phyloP scores from a whole-genome alignment of 2,797 vertebrate genomes.

The Leptodactylus fallax region DNA sequence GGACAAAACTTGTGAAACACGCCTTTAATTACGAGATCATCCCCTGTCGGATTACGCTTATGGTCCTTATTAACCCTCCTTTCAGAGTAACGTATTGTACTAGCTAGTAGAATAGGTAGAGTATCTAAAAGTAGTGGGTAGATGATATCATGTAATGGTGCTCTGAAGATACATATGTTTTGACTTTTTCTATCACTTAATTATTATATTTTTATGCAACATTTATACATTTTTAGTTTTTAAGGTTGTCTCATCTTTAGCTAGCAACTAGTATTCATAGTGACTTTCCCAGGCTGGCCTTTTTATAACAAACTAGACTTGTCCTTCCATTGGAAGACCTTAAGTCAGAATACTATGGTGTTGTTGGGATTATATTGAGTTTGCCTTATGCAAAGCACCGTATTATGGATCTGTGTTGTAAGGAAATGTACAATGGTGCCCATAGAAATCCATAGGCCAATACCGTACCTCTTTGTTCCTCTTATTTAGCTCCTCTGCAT shows the following conservation, averaged over 20 bases:
- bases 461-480: background rate
- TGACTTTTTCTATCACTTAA: background rate
- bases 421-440: background rate
- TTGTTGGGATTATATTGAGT: background rate
- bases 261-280: background rate
- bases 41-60: background rate
- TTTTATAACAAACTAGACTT: background rate
- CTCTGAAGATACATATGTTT: background rate
- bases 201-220: background rate
- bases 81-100: background rate
- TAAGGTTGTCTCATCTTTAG: background rate
- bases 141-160: background rate
- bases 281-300: background rate
- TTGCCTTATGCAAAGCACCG: background rate
- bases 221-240: background rate
- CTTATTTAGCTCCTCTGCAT: background rate
- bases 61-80: background rate
- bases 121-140: background rate
- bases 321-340: background rate
- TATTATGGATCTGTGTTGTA: too few relatives aligned
- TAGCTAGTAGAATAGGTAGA: background rate
- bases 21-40: background rate
- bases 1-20: slow-evolving; percentile 1
- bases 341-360: too few relatives aligned
- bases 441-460: background rate